Evolutionary conservation across 2,113 vertebrate species (phyloP).

Genomic region (Vidua chalybeata): DNA sequence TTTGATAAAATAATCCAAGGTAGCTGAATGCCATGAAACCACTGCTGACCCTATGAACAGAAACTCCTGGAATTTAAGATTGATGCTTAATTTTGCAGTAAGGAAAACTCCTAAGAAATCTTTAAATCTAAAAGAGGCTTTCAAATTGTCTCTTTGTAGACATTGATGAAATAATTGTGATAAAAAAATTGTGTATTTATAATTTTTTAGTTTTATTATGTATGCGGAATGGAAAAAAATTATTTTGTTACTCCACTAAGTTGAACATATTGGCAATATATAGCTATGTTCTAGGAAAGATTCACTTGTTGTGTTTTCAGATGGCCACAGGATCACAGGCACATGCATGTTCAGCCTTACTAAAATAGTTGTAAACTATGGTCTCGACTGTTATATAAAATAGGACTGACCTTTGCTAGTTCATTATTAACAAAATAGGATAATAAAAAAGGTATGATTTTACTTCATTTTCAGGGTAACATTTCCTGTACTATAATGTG

Average conservation of each 20-base stretch:
- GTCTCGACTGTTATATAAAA: background rate
- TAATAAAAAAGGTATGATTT: background rate
- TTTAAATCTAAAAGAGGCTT: background rate
- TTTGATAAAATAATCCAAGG: background rate
- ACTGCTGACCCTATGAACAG: background rate
- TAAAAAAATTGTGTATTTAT: background rate
- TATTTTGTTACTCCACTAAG: background rate
- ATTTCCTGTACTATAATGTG: background rate
- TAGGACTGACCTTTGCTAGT: background rate
- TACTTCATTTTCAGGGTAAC: background rate
- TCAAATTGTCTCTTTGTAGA: background rate
- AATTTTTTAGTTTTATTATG: background rate
- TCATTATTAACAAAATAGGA: background rate
- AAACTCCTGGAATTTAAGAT: background rate
- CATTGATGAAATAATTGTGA: background rate
- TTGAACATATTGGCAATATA: background rate
- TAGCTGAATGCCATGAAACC: background rate
- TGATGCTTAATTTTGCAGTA: background rate
- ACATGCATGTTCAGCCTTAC: background rate
- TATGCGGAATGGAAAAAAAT: background rate
- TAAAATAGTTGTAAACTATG: background rate
- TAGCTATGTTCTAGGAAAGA: background rate
- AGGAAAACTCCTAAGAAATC: background rate
- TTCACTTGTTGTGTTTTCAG: background rate
- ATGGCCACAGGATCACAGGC: background rate